Conservation (phyloP, 2,888 invertebrate genomes). For the Trichopria drosophilae region DNA sequence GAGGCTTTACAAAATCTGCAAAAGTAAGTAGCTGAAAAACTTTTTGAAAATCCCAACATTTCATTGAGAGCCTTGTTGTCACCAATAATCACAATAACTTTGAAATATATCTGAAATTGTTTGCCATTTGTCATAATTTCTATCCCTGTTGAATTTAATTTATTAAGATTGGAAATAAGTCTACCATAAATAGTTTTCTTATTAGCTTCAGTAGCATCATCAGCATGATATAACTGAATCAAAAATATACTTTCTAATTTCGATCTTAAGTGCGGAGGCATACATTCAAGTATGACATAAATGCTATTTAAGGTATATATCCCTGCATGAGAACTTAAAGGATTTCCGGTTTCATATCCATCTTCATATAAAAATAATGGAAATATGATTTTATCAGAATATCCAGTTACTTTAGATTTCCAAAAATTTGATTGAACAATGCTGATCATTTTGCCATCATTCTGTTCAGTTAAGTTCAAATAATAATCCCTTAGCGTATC, state of each 20-base stretch:
- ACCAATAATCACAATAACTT: constrained; percentile 14
- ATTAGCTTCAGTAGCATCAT: constrained; percentile 17
- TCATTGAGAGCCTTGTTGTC: constrained; percentile 30
- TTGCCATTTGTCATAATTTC: neutral
- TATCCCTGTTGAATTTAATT: neutral
- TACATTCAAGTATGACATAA: constrained; percentile 18
- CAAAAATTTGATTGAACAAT: constrained; percentile 18
- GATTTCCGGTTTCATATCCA: constrained; percentile 30
- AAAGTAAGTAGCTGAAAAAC: constrained; percentile 19
- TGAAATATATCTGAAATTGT: neutral
- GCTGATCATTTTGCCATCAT: neutral
- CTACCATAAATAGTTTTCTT: constrained; percentile 13
- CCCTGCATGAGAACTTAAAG: constrained; percentile 1
- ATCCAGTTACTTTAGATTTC: constrained; percentile 6
- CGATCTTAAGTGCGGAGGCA: constrained; percentile 20
- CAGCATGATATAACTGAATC: constrained; percentile 26
- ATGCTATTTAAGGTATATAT: constrained; percentile 18
- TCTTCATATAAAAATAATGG: constrained; percentile 28
- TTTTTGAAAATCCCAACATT: constrained; percentile 27
- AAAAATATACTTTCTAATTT: constrained; percentile 32
- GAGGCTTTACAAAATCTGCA: constrained; percentile 24
- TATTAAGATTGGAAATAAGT: neutral
- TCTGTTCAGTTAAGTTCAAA: neutral
- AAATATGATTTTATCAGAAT: too few relatives aligned
- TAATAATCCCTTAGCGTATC: neutral